Base-by-base conservation (phyloP, 2,888 invertebrate species). In the Syritta pipiens region DNA sequence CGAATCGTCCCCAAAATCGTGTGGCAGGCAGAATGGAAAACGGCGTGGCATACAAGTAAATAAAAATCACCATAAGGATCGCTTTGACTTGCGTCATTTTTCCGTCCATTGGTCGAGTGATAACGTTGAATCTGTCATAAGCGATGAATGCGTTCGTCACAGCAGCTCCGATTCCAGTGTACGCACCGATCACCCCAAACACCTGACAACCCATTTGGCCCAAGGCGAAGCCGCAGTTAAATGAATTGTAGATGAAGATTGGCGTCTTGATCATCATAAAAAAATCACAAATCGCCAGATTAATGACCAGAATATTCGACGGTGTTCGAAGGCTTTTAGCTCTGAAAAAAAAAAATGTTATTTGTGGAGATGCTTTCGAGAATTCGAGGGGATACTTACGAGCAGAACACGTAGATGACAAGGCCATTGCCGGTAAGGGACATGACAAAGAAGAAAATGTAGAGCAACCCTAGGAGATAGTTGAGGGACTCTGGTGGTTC, bases 261-360 rank as follows among this genome's bases (percentile, higher is more conserved):
- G 96, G 96, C 0, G 95, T 91, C 89, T 96, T 96, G 26, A 92
- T 88, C 95, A 96, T 95, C 96, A 96, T 96, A 24, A 95, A 89
- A 84, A 96, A 96, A 88, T 96, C 96, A 83, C 94, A 93, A 68
- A 96, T 89, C 0, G 96, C 95, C 85, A 96, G 88, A 87, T 96
- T 95, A 53, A 96, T 91, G 7, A 96, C 95, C 74, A 96, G 92
- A 85, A 96, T 92, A 85, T 96, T 96, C 46, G 96, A 96, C 1
- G 96, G 94, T 0, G 89, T 88, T 42, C 88, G 84, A 55, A 89
- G 75, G 10, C 87, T 84, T 82, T 89, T 89, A 32, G 89, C 88
- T 19, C 86, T 87, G 35, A 7, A 71, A 67, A 60, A 53, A 35
- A 37, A 17, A 42, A 46, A 6, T 22, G 7, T 37, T 7, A 28